Base-by-base conservation (phyloP, 2,888 invertebrate genomes). In the Dioctria rufipes region DNA sequence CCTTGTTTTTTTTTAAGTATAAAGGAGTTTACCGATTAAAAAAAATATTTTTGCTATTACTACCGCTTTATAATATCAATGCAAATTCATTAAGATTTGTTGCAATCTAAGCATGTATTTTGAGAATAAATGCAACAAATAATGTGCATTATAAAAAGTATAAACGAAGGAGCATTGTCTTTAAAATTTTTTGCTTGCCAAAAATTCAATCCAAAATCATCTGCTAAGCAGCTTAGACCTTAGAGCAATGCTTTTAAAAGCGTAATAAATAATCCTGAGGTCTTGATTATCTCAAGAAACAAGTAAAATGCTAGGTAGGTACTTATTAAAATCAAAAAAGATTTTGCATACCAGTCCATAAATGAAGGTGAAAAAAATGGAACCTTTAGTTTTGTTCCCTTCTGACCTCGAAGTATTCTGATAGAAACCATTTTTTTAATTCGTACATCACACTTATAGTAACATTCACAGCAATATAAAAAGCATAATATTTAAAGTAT, bases 391-490 rank as follows among this genome's bases (percentile, higher is more conserved):
- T 13, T 6, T 39, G 63, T 73, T 49, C 63, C 80, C 25, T 73
- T 71, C 73, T 82, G 82, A 13, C 66, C 9, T 51, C 80, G 66
- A 39, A 82, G 66, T 25, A 82, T 58, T 9, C 78, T 37, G 11
- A 82, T n/a, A 39, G 80, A 78, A n/a, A 82, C 5, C 8, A 78
- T 51, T 67, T 82, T 69, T n/a, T 58, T 71, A 9, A 82, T 43
- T 8, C 49, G 39, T 61, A 58, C 51, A 61, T 82, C 60, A 67
- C 73, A 80, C 60, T 80, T 82, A 51, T n/a, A n/a, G n/a, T 82
- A 82, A 80, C 82, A 82, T 61, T 82, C 82, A 66, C 77, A 80
- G 49, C 66, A 80, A 25, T 82, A 80, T 9, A 67, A n/a, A n/a
- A n/a, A n/a, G n/a, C n/a, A n/a, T n/a, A n/a, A n/a, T n/a, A n/a